phyloP scores from a whole-genome alignment of 1,140 invertebrate species.

The Diprion similis region DNA sequence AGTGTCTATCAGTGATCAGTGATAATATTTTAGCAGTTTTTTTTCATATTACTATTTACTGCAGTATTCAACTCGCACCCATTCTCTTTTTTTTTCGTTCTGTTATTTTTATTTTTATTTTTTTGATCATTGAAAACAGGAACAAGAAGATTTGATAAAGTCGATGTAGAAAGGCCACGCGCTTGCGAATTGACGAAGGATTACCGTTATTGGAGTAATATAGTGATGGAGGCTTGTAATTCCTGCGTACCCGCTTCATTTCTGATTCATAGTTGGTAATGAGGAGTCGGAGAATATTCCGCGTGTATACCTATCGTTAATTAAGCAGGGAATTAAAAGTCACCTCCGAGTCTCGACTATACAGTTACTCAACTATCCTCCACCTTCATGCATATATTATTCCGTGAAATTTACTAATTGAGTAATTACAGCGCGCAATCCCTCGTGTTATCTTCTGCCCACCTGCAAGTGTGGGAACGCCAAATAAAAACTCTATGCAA shows the following conservation, averaged over 20 bases:
- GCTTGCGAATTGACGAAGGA: constrained; percentile 3
- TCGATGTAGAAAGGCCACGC: not conserved
- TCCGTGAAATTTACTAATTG: constrained; percentile 1
- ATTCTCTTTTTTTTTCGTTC: too few relatives aligned
- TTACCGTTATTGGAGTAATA: not conserved
- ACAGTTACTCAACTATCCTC: not conserved
- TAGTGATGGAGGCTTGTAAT: not conserved
- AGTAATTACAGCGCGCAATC: not conserved
- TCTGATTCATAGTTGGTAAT: not conserved
- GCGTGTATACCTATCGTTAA: not conserved
- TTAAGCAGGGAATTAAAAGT: not conserved
- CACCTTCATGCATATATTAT: not conserved
- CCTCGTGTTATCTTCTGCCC: not conserved
- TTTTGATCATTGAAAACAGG: not conserved
- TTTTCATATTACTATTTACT: not conserved
- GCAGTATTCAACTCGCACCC: too few relatives aligned
- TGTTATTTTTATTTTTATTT: not conserved
- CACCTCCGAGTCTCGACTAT: not conserved
- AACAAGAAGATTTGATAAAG: not conserved
- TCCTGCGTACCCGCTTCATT: not conserved
- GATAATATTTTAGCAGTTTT: not conserved
- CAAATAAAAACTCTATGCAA: not conserved
- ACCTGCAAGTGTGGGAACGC: not conserved
- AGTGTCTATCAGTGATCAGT: not conserved
- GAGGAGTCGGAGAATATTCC: not conserved